Conservation (phyloP, 2,113 vertebrate species). For the Camelus bactrianus region DNA sequence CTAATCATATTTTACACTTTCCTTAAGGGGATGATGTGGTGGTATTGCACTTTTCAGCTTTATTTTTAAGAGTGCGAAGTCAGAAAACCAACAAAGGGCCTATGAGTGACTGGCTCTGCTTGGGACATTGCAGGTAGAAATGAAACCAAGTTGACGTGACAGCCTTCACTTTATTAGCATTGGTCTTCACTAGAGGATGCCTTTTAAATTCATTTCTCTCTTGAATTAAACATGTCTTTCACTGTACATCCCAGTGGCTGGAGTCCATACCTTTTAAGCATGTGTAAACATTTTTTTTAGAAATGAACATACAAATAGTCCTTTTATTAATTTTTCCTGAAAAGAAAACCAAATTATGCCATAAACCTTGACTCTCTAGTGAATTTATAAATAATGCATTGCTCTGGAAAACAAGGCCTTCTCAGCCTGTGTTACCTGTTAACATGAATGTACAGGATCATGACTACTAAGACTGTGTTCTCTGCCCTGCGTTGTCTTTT, state of each 20-base stretch:
- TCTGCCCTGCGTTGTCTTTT: conserved; percentile 63
- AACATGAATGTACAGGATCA: conserved; percentile 72
- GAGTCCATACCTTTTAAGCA: conserved; percentile 61
- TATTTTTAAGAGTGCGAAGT: conserved; percentile 71
- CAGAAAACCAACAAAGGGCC: conserved; percentile 54
- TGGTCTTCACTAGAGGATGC: conserved; percentile 48
- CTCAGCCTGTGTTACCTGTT: conserved; percentile 27
- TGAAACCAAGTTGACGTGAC: conserved; percentile 51
- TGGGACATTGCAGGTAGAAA: conserved; percentile 46
- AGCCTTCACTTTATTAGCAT: conserved; percentile 54
- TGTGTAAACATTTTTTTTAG: conserved; percentile 45
- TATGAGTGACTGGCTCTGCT: background rate
- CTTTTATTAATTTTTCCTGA: conserved; percentile 56
- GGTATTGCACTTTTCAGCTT: conserved; percentile 73
- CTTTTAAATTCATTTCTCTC: conserved; percentile 63
- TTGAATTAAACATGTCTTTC: conserved; percentile 54
- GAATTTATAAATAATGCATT: conserved; percentile 62
- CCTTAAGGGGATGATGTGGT: background rate
- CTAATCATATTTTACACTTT: conserved; percentile 42
- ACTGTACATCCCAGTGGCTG: conserved; percentile 47
- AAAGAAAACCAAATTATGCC: conserved; percentile 72
- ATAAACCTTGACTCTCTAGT: conserved; percentile 52
- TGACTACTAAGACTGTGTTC: conserved; percentile 70
- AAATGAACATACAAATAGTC: conserved; percentile 58
- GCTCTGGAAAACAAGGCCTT: conserved; percentile 56